Base-by-base conservation (phyloP, 2,888 invertebrate genomes). In the Oligia fasciuncula region DNA sequence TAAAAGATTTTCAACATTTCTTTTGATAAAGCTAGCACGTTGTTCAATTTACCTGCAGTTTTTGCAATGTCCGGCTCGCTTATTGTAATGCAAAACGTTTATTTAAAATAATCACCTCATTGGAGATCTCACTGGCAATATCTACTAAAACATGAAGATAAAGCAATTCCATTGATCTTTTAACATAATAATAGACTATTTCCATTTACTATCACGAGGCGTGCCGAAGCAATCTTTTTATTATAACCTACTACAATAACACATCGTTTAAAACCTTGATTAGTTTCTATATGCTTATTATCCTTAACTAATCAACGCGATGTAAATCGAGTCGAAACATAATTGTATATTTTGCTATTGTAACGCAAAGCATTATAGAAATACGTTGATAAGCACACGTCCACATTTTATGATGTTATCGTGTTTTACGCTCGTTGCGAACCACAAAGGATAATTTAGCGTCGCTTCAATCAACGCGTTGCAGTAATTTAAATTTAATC, bases 401-500 rank as follows among this genome's bases (percentile, higher is more conserved):
- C 62, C 17, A 60, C 1, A 62, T 70, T 79, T 74, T 79, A 72
- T 57, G 60, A 66, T 66, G 62, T 29, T 71, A 76, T 73, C 57
- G 49, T 60, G 63, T 85, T 83, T 73, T 73, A 73, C 17, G 73
- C 40, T 65, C 23, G 62, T 84, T 68, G 4, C 40, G 9, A 57
- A 63, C 49, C 67, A 72, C 68, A 76, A 73, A 73, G 54, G n/a
- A 62, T 66, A 63, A 76, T 80, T 85, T 29, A 57, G 46, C 4
- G 13, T n/a, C 60, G 54, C 60, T 79, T 84, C 54, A 79, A 63
- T 66, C 63, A 68, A 75, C 70, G 14, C 54, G 5, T 23, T 51
- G 40, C 51, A 65, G 19, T 65, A 4, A 40, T 79, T 80, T 43
- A 40, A 68, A 29, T 74, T 29, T 23, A 62, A 81, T 62, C 5